Base-by-base conservation (phyloP, 2,113 vertebrate genomes). In the Coturnix japonica region DNA sequence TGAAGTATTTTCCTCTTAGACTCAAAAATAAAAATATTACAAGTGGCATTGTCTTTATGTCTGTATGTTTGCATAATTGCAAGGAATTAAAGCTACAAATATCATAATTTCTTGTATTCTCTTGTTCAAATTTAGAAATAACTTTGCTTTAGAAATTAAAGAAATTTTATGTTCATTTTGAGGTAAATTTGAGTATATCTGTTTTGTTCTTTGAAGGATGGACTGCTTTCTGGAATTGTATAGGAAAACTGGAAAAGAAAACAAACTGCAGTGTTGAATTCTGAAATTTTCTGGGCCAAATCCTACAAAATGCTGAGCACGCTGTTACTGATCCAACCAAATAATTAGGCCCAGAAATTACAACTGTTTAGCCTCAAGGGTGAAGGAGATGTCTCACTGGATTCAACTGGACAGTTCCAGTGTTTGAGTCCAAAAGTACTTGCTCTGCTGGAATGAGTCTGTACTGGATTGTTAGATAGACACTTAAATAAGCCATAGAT, bases 331-430 rank as follows among this genome's bases (percentile, higher is more conserved):
- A 76, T 92, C 77, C 92, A 94, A 66, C 47, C 73, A 79, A 89
- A 91, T 91, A 93, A 90, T 94, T 85, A 92, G 74, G 35, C 71
- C 81, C 60, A 87, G 64, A 67, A 92, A 94, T 94, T 87, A 76
- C 60, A 80, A 93, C 74, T 76, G 84, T 87, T 94, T 89, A 92
- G 87, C 94, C 89, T 94, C 57, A 85, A 93, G 89, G 87, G 85
- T 81, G 81, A 95, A 49, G 59, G 46, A 11, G 33, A 67, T 64
- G 67, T 91, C 47, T 92, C 84, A 49, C 28, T 80, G 43, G 57
- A 89, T 92, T 92, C 75, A 94, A 35, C 75, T 91, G 96, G 91
- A 87, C 92, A 94, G 47, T 91, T 91, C 81, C 61, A 92, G 1
- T 61, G 26, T 73, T 92, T 12, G 49, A 79, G 53, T 90, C 71